Conservation (phyloP, 2,888 invertebrate species). For the Tipula unca region DNA sequence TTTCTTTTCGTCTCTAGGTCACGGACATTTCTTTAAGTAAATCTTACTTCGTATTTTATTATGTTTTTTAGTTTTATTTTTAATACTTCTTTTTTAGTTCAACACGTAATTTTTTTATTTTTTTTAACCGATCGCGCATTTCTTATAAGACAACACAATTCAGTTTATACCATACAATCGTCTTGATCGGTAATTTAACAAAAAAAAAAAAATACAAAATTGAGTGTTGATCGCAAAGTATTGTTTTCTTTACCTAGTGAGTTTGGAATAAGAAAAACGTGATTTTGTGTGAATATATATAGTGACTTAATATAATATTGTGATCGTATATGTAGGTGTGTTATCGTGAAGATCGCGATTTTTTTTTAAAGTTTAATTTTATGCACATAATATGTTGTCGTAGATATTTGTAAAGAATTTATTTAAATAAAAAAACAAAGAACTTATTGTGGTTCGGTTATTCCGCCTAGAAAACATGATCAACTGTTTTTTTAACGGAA, state of each 20-base stretch:
- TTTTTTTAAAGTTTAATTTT: neutral
- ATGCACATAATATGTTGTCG: neutral
- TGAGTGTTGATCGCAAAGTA: neutral
- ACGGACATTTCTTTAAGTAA: neutral
- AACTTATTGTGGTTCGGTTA: neutral
- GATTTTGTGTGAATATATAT: neutral
- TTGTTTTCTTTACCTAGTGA: too few relatives aligned
- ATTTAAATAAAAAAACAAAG: neutral
- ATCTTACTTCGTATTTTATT: neutral
- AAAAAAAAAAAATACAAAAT: neutral
- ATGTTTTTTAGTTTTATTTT: neutral
- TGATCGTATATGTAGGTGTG: neutral
- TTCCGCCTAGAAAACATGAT: neutral
- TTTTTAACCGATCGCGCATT: neutral
- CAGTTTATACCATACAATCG: neutral
- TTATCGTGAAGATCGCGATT: neutral
- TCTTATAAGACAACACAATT: neutral
- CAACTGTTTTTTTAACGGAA: constrained; percentile 8
- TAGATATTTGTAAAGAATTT: neutral
- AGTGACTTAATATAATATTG: neutral
- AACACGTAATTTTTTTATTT: neutral
- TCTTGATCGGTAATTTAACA: neutral
- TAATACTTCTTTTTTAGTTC: neutral
- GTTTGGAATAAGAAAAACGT: neutral
- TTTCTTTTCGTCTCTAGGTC: constrained; percentile 17